Conservation (phyloP, 2,888 invertebrate genomes). For the Clepsis dumicolana region DNA sequence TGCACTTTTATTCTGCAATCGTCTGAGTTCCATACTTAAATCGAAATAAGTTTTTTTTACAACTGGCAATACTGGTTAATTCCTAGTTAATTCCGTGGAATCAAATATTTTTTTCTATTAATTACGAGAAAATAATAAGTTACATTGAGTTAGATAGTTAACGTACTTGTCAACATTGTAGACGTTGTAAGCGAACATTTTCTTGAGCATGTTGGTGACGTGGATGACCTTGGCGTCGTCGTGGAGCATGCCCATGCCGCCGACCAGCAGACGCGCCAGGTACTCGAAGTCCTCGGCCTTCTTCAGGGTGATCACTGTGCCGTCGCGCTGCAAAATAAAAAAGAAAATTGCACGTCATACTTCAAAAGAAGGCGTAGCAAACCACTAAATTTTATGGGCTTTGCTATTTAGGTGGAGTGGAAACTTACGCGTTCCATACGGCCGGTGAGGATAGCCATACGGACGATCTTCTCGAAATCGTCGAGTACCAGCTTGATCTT, state of each 20-base stretch:
- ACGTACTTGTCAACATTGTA: conserved; percentile 77
- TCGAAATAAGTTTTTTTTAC: not conserved
- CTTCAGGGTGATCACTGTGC: conserved; percentile 86
- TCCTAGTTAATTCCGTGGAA: too few species aligned
- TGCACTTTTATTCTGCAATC: not conserved
- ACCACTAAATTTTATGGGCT: not conserved
- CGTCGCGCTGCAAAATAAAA: conserved; percentile 78
- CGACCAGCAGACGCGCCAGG: conserved; percentile 88
- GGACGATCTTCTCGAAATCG: conserved; percentile 82
- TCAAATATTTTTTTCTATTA: not conserved
- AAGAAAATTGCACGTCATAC: conserved; percentile 32
- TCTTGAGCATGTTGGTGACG: conserved; percentile 69
- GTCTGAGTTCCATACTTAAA: not conserved
- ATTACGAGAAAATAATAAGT: not conserved
- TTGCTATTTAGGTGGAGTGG: not conserved
- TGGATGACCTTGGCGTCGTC: conserved; percentile 85
- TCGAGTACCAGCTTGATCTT: conserved; percentile 65
- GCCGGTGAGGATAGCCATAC: conserved; percentile 77
- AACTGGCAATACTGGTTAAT: not conserved
- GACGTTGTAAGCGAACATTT: conserved; percentile 66
- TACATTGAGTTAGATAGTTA: not conserved
- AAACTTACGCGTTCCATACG: conserved; percentile 71
- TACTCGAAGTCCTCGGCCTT: conserved; percentile 88
- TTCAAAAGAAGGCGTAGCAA: not conserved
- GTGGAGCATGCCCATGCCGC: conserved; percentile 84